These are phyloP conservation scores for Sphenodon punctatus DNA, from an alignment of 2,797 vertebrate genomes.

Conservation along the genomic window DNA sequence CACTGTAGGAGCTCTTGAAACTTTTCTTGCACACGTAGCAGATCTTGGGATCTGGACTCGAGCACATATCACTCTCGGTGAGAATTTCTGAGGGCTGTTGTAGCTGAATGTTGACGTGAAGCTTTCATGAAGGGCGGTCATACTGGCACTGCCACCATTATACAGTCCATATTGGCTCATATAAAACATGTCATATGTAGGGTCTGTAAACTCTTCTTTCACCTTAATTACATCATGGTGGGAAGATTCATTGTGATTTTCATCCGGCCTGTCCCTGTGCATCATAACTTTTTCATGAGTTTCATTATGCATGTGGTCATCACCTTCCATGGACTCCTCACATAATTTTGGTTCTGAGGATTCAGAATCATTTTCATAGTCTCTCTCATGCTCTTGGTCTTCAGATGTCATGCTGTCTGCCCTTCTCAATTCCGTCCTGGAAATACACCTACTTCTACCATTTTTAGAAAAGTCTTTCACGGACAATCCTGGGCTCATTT, in stretches of 20 bases:
- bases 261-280: conserved; percentile 84
- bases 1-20: conserved; percentile 99
- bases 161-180: conserved; percentile 98
- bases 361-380: conserved; percentile 98
- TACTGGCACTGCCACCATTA: conserved; percentile 90
- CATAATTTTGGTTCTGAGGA: conserved; percentile 93
- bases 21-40: conserved; percentile 99
- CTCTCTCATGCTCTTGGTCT: conserved; percentile 95
- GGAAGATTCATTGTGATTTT: conserved; percentile 86
- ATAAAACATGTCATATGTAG: conserved; percentile 98
- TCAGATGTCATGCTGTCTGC: conserved; percentile 97
- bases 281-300: conserved; percentile 81
- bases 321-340: conserved; percentile 92
- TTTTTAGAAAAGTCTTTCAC: conserved; percentile 91
- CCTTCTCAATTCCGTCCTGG: conserved; percentile 89
- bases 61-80: conserved; percentile 94
- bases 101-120: conserved; percentile 94
- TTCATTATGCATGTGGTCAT: conserved; percentile 77
- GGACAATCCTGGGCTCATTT: conserved; percentile 92
- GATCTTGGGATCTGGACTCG: conserved; percentile 97
- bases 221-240: conserved; percentile 91
- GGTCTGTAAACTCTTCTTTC: conserved; percentile 96
- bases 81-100: conserved; percentile 94
- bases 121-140: conserved; percentile 96
- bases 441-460: conserved; percentile 86